Conservation (phyloP, 2,113 vertebrate species). For the Nothobranchius furzeri region DNA sequence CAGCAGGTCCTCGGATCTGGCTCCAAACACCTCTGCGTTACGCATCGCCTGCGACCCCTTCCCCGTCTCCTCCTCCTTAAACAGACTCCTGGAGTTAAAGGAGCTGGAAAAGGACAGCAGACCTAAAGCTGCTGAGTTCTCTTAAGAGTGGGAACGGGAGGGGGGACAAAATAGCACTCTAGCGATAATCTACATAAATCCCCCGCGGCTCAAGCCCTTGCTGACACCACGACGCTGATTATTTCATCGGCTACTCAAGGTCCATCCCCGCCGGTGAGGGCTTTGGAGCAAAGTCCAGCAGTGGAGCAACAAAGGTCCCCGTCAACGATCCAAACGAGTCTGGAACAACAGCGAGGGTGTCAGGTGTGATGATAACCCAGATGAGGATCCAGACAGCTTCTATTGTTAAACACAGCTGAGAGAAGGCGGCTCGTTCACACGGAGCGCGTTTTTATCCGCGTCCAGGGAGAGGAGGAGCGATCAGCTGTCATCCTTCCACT, state of each 20-base stretch:
- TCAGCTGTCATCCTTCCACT: conserved; percentile 63
- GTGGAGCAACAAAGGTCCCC: conserved; percentile 27
- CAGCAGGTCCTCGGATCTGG: conserved; percentile 44
- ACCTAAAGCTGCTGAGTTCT: conserved; percentile 53
- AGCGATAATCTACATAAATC: conserved; percentile 78
- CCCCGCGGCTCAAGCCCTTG: conserved; percentile 57
- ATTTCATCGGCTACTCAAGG: conserved; percentile 63
- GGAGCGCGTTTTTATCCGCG: conserved; percentile 63
- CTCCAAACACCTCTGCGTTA: conserved; percentile 40
- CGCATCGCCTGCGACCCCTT: conserved; percentile 42
- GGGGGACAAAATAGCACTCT: conserved; percentile 73
- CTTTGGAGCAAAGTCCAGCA: conserved; percentile 40
- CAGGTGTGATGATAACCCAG: neutral
- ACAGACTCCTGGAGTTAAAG: conserved; percentile 29
- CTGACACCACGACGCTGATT: conserved; percentile 66
- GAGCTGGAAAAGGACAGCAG: conserved; percentile 49
- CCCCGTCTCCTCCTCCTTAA: neutral
- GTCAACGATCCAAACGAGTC: conserved; percentile 13
- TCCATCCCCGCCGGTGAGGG: conserved; percentile 58
- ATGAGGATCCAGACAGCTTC: conserved; percentile 31
- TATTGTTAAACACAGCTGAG: conserved; percentile 50
- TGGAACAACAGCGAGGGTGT: neutral
- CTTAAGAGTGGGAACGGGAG: conserved; percentile 34
- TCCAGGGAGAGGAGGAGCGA: conserved; percentile 68
- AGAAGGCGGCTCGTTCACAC: conserved; percentile 28